Percentiles rank a stretch among this genome's conserved stretches.
Evolutionary conservation across 2,113 vertebrate species (phyloP).

Genomic region (Apodemus speciosus): DNA sequence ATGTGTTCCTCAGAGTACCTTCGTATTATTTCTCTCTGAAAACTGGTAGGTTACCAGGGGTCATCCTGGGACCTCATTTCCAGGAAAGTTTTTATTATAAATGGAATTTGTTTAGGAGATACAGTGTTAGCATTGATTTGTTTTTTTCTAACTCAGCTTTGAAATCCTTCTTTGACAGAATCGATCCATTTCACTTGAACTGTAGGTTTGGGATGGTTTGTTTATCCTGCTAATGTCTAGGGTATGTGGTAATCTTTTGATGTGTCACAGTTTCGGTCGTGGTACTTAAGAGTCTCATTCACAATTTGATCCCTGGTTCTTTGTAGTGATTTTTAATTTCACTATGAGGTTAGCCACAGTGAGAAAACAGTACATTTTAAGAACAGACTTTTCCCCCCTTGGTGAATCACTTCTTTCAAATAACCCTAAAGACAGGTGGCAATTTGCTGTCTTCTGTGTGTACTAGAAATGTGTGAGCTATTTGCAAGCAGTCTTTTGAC

Average conservation of each 20-base stretch:
- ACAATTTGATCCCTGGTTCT: background rate
- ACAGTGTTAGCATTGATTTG: background rate
- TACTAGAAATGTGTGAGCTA: background rate
- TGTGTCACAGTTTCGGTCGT: background rate
- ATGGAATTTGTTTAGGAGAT: background rate
- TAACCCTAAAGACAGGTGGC: background rate
- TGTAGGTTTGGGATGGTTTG: background rate
- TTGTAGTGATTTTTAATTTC: background rate
- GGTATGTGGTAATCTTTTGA: background rate
- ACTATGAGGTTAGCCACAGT: background rate
- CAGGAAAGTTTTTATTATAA: background rate
- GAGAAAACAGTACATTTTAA: background rate
- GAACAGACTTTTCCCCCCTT: background rate
- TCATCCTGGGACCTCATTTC: background rate
- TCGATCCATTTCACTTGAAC: background rate
- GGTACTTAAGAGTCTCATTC: background rate
- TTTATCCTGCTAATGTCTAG: background rate
- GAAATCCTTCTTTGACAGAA: background rate
- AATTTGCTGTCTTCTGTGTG: background rate
- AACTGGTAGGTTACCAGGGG: background rate
- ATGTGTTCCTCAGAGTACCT: background rate
- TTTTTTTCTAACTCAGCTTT: background rate
- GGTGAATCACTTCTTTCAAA: background rate
- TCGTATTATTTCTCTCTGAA: background rate
- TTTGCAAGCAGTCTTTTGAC: background rate